These are phyloP conservation scores for Phytoseiulus persimilis DNA, from an alignment of 2,888 invertebrate species.

Conservation along the genomic window DNA sequence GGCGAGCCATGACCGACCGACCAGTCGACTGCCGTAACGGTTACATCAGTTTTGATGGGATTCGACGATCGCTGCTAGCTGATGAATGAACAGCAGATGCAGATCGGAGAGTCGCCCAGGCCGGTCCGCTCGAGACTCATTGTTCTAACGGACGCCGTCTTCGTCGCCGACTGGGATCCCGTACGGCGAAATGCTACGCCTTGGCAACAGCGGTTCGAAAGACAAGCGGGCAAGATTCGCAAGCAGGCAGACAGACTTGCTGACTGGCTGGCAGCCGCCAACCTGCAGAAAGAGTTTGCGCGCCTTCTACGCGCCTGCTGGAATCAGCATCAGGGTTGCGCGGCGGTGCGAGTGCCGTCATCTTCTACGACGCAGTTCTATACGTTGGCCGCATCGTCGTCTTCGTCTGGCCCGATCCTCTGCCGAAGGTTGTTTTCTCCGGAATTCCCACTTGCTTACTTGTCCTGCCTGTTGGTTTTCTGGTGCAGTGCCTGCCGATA, in stretches of 20 bases:
- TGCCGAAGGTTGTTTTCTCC: neutral
- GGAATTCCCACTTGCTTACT: neutral
- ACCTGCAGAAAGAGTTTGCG: neutral
- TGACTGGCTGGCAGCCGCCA: neutral
- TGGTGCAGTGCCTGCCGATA: neutral
- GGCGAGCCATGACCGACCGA: neutral
- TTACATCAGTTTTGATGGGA: neutral
- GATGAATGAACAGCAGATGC: neutral
- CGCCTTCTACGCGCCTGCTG: conserved; percentile 5
- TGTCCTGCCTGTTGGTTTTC: neutral
- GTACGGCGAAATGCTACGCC: neutral
- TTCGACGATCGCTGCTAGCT: neutral
- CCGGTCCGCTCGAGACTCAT: neutral
- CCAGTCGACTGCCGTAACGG: neutral
- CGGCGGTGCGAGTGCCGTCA: neutral
- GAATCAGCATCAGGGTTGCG: neutral
- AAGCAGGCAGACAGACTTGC: neutral
- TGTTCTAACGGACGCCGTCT: neutral
- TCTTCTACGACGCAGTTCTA: neutral
- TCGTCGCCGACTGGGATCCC: neutral
- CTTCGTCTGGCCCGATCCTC: neutral
- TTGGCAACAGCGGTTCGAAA: neutral
- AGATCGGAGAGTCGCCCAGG: neutral
- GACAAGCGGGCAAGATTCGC: neutral
- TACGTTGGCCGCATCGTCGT: neutral